Base-by-base conservation (phyloP, 2,888 invertebrate genomes). In the Eupithecia dodoneata region DNA sequence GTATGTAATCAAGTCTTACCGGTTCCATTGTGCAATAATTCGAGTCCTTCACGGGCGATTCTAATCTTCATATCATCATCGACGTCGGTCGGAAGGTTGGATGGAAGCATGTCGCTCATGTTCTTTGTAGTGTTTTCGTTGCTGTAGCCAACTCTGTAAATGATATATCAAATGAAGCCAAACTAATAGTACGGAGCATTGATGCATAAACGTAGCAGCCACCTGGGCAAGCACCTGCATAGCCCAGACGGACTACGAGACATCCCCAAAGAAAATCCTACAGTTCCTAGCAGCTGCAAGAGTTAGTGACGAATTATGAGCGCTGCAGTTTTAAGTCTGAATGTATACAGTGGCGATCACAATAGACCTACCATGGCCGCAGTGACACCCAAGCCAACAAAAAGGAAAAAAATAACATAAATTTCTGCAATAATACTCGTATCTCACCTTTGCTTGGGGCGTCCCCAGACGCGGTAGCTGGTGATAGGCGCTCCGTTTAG, bases 401-500 rank as follows among this genome's bases (percentile, higher is more conserved):
- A 30, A 30, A 30, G 30, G 30, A 30, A 30, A 30, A 30, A 30
- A 30, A 30, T 30, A 1, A 30, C 30, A 30, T 30, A 30, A 30
- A 30, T 30, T 59, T 59, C 18, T 18, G 7, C 59, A 59, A 18
- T 2, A 9, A 59, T 59, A 18, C 5, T 30, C 15, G 30, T 45
- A 13, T 9, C 5, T 30, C 81, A 91, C 94, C 92, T 91, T 83
- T 91, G 89, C 7, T 88, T 87, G 6, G 92, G 94, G n/a, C 95
- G 90, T 0, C 97, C 98, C 94, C 98, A 98, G 41, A 99, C 93
- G 63, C 96, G 96, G 90, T 99, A 99, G 74, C 96, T 91, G 12
- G 96, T 93, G 9, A 98, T 96, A n/a, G 96, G 94, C 0, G 97
- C 97, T 0, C 98, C 98, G 86, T 98, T 97, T 15, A 97, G 96